phyloP scores from a whole-genome alignment of 2,797 vertebrate genomes.

The Molothrus ater region DNA sequence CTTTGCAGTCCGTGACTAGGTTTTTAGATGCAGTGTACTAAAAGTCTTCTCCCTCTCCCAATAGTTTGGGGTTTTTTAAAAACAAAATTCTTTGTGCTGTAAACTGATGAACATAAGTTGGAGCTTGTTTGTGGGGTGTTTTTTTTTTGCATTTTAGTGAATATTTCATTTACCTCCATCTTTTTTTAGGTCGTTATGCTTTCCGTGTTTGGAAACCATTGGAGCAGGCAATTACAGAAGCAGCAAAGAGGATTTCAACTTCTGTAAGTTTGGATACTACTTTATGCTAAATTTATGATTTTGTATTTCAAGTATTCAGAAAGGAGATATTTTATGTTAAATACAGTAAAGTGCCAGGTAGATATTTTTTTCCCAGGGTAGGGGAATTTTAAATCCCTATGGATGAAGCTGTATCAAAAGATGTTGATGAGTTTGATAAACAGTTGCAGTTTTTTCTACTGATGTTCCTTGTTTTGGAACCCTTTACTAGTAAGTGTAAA shows the following conservation, averaged over 20 bases:
- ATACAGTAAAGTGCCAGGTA: background rate
- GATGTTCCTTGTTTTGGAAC: background rate
- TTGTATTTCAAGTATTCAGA: background rate
- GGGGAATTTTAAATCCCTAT: background rate
- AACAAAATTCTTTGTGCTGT: background rate
- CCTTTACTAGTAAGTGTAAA: background rate
- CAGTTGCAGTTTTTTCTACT: background rate
- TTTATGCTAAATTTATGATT: background rate
- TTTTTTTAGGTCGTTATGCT: constrained; percentile 84
- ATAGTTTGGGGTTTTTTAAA: background rate
- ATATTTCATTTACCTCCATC: background rate
- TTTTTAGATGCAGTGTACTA: background rate
- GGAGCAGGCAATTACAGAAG: constrained; percentile 84
- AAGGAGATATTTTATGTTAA: background rate
- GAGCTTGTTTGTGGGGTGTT: background rate
- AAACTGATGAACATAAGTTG: background rate
- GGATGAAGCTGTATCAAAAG: background rate
- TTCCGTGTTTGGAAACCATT: constrained; percentile 91
- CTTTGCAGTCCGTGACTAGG: background rate
- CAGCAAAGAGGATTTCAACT: constrained; percentile 84
- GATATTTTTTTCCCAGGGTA: background rate
- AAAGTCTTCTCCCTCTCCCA: background rate
- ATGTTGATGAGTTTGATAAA: background rate
- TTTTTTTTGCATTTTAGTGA: background rate
- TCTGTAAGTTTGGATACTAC: constrained; percentile 78